Base-by-base conservation (phyloP, 2,888 invertebrate species). In the Cerastis rubricosa region DNA sequence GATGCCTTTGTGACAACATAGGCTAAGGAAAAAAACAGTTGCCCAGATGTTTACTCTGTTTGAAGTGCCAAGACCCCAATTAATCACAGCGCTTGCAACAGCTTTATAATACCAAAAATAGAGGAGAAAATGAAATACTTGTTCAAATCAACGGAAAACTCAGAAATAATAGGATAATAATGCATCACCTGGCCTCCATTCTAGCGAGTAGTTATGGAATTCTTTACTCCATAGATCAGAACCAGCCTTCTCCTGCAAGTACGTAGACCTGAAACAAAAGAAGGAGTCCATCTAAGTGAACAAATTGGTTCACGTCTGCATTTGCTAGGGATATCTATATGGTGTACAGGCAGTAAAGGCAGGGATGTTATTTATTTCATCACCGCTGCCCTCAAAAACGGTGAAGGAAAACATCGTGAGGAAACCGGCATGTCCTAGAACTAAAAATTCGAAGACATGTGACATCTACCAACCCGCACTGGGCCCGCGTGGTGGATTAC, bases 131-230 rank as follows among this genome's bases (percentile, higher is more conserved):
- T 54, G 3, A 11, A 54, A 54, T 54, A 54, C 54, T n/a, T 51
- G 22, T 22, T 51, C 22, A 51, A 22, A 8, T 51, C 22, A 8
- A 9, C 3, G 9, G 51, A 11, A 51, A 51, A 54, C 51, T 4
- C 1, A 25, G 11, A n/a, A 54, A 14, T 1, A 64, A 7, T 6
- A 14, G 4, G 1, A n/a, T 14, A 43, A 73, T 7, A 29, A 49
- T n/a, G 4, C 0, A 25, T n/a, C 1, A 97, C 97, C 96, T 84
- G 97, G 97, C 72, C 93, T 97, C 98, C 98, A 98, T 76, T 97
- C 97, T 43, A 98, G 77, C 0, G 97, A 96, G 90, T 98, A 98
- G n/a, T 97, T 97, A 89, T 98, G 98, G 92, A 97, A 98, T 19
- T 95, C 96, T 61, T 97, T 95, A 75, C 96, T 97, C 97, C 97